Base-by-base conservation (phyloP, 2,113 vertebrate species). In the Tetrax tetrax region DNA sequence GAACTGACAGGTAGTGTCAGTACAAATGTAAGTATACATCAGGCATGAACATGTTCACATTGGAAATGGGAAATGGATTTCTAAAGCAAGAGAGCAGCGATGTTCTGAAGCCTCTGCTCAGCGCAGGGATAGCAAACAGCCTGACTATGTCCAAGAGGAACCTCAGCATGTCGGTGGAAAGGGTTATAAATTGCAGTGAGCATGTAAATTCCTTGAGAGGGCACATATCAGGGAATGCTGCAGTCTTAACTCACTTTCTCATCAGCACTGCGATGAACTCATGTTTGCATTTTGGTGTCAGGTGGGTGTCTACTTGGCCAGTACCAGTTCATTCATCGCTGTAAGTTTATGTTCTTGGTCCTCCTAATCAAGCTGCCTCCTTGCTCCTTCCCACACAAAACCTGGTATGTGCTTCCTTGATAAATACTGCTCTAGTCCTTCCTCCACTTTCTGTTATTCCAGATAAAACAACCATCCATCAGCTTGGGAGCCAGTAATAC, bases 121-220 rank as follows among this genome's bases (percentile, higher is more conserved):
- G 59, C 0, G 1, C 17, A 47, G 15, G 21, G 61, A 63, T 15
- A 45, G 18, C 47, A 57, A 47, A 56, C 61, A 66, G n/a, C 41
- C 35, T 22, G 15, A 33, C 17, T 29, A 3, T 15, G 31, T 80
- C 28, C n/a, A 63, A 35, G 53, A 53, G 14, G 24, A 80, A 50
- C 37, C 37, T 61, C 68, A 59, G 53, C 59, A 68, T 66, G 65
- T 65, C 35, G 25, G 2, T 66, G 51, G 22, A 66, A 72, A 70
- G 35, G 33, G 10, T 5, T 78, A 0, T 47, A 57, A 61, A 4
- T 25, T 7, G 1, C 23, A 24, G 23, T 43, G 10, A 74, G n/a
- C 25, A 7, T 20, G 7, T 21, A 27, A 56, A 0, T 61, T 81
- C 7, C n/a, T 37, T 1, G 1, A 71, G 37, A 20, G 7, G 25